Evolutionary conservation across 2,113 vertebrate species (phyloP).

Genomic region (Urocolius indicus): DNA sequence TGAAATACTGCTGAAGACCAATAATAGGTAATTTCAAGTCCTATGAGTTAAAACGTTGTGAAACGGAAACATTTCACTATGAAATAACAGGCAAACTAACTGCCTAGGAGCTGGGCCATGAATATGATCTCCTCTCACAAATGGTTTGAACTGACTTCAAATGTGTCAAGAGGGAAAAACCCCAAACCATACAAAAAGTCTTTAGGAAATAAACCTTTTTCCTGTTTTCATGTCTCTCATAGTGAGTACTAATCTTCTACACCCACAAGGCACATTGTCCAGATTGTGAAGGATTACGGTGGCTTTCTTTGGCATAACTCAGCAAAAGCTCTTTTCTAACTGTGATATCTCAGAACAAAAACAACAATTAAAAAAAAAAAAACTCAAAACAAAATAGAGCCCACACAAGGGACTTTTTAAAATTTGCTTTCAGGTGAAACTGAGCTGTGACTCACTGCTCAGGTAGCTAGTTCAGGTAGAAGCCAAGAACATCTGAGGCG

Average conservation of each 20-base stretch:
- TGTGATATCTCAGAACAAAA: not conserved
- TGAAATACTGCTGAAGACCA: no score
- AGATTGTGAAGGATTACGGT: not conserved
- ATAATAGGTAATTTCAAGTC: no score
- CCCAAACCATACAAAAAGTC: not conserved
- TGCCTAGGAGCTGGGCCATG: not conserved
- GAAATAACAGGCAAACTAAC: not conserved
- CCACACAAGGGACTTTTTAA: not conserved
- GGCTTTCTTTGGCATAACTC: not conserved
- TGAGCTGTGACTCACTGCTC: conserved; percentile 5
- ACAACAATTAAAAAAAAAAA: not conserved
- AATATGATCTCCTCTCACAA: not conserved
- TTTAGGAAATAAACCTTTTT: not conserved
- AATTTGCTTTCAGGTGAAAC: not conserved
- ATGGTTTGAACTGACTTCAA: not conserved
- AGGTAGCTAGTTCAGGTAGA: not conserved
- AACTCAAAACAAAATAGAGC: not conserved
- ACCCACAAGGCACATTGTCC: not conserved
- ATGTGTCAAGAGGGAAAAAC: not conserved
- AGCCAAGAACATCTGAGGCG: conserved; percentile 12
- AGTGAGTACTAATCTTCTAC: not conserved
- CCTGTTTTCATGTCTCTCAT: not conserved
- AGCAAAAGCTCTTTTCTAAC: not conserved
- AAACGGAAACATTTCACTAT: not conserved
- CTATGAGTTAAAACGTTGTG: not conserved